Evolutionary conservation across 2,113 vertebrate genomes (phyloP).

Genomic region (Psilopogon haemacephalus): DNA sequence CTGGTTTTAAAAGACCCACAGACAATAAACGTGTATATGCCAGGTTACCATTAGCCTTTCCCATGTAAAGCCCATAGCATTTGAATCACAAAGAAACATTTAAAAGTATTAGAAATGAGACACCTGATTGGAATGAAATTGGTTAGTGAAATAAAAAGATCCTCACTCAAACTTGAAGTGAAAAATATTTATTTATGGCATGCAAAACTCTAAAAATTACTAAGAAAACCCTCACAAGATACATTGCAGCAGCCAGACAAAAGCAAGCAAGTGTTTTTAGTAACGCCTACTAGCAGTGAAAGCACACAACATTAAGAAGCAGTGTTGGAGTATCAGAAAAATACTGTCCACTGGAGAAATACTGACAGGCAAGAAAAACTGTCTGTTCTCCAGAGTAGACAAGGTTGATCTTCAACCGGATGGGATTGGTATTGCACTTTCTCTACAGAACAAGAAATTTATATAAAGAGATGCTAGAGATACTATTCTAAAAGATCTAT

Average conservation of each 20-base stretch:
- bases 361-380: conserved; percentile 34
- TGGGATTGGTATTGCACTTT: neutral
- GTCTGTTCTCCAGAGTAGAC: conserved; percentile 55
- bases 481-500: neutral
- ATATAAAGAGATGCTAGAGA: neutral
- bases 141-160: conserved; percentile 65
- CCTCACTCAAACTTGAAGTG: conserved; percentile 61
- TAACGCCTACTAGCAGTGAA: conserved; percentile 54
- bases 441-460: neutral
- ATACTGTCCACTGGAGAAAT: conserved; percentile 41
- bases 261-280: conserved; percentile 58
- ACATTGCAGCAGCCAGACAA: conserved; percentile 62
- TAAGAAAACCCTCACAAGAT: conserved; percentile 57
- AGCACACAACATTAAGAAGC: conserved; percentile 47
- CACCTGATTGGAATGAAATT: conserved; percentile 54
- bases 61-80: neutral
- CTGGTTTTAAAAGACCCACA: neutral
- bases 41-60: neutral
- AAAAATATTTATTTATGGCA: conserved; percentile 71
- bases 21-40: neutral
- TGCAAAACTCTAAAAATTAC: conserved; percentile 61
- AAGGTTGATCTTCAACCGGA: conserved; percentile 59
- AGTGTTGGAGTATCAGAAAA: conserved; percentile 25
- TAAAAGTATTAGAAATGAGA: conserved; percentile 41
- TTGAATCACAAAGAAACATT: conserved; percentile 3